Base-by-base conservation (phyloP, 2,888 invertebrate genomes). In the Nomada lathburiana region DNA sequence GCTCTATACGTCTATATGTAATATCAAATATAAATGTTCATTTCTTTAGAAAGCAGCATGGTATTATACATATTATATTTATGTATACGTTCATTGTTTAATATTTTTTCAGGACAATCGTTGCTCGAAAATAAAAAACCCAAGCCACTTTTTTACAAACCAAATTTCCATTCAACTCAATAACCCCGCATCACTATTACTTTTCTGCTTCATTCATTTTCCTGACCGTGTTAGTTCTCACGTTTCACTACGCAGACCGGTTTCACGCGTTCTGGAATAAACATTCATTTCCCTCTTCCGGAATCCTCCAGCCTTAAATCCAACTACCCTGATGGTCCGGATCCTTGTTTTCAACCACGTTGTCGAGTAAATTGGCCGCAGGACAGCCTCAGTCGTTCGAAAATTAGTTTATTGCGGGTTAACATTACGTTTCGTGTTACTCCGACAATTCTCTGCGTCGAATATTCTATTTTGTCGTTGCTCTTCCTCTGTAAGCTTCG, bases 281-380 rank as follows among this genome's bases (percentile, higher is more conserved):
- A 77, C 60, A 75, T 75, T 65, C 52, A 65, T 75, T 77, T 60
- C 44, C 42, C 65, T 50, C 20, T 77, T 73, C 62, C 10, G 50
- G 50, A 5, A 29, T 29, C 52, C 29, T 53, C 9, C 53, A 26
- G 42, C 42, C 10, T 77, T 60, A 60, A 77, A 77, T 75, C 64
- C 64, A 26, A 65, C 57, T 26, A 44, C 42, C 1, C 64, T 63
- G 52, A 26, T 63, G 52, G 42, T 18, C 29, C 20, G 36, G 60
- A 50, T 50, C 64, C 71, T 50, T 23, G 29, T 52, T 18, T 36
- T 64, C 36, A 7, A 36, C 36, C 65, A 16, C 18, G n/a, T 42
- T 23, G 42, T 18, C 7, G n/a, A 36, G 20, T 11, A 64, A 72
- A 72, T 64, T 71, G 36, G 36, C 10, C 44, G 26, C 16, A 16